These are phyloP conservation scores for Drosophila virilis DNA, from an alignment of 1,140 invertebrate genomes.

Conservation along the genomic window DNA sequence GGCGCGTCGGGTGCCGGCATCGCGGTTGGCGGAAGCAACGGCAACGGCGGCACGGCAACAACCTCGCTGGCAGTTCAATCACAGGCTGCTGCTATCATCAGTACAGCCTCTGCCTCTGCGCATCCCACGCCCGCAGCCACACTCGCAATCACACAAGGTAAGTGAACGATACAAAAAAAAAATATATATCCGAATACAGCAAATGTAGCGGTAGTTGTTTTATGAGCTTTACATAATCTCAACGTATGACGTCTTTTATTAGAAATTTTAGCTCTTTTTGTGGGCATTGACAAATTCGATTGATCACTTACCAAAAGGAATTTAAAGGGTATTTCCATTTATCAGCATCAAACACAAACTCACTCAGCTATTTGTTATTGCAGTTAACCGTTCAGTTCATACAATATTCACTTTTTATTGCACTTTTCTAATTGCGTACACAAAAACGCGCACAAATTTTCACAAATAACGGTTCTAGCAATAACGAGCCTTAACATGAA, in stretches of 20 bases:
- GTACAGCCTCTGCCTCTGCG: conserved; percentile 55
- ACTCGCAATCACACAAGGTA: conserved; percentile 86
- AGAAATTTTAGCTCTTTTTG: conserved; percentile 81
- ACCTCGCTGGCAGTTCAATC: conserved; percentile 54
- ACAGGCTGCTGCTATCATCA: conserved; percentile 61
- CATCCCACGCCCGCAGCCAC: conserved; percentile 77
- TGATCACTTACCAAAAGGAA: conserved; percentile 45
- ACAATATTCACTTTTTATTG: background rate
- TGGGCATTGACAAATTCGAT: conserved; percentile 78
- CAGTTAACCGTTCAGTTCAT: background rate
- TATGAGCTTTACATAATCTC: background rate
- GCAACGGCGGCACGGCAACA: conserved; percentile 44
- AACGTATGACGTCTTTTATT: conserved; percentile 43
- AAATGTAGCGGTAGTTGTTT: conserved; percentile 25
- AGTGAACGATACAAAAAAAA: conserved; percentile 39
- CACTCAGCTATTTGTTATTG: background rate
- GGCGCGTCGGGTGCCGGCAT: conserved; percentile 79
- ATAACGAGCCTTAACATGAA: background rate
- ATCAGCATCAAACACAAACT: conserved; percentile 7
- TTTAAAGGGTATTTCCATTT: conserved; percentile 55
- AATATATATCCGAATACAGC: background rate
- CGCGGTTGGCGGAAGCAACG: conserved; percentile 30
- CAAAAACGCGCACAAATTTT: background rate
- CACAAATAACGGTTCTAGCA: background rate
- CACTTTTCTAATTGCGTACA: background rate